Base-by-base conservation (phyloP, 2,113 vertebrate species). In the Eurypyga helias region DNA sequence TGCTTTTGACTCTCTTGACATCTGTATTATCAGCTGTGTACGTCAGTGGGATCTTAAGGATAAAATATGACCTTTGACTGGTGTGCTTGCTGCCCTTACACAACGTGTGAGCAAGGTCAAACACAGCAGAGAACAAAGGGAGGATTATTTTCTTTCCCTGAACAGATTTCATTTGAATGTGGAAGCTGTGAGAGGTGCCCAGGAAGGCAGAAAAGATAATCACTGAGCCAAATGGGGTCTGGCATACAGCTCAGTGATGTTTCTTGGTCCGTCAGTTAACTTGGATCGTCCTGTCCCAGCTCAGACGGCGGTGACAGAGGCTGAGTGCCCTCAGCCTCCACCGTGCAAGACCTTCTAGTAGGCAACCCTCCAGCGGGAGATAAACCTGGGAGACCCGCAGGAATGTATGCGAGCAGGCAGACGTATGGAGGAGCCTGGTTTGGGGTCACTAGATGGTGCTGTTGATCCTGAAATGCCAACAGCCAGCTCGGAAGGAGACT, bases 401-500 rank as follows among this genome's bases (percentile, higher is more conserved):
- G 52, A 73, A 29, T 0, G n/a, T 13, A 5, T 2, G 25, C 48
- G 36, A 6, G 2, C 13, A 73, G 11, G 55, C 43, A 46, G 57
- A 2, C 36, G n/a, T 24, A 2, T 2, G 7, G 2, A 17, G 46
- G 67, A 43, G 43, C 46, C 71, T 29, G 55, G 14, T 57, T 10
- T 70, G 55, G 38, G n/a, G 25, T 89, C 95, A 87, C 94, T 96
- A 96, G 96, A 84, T 95, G 96, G 92, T 89, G 95, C 96, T 96
- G 77, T 94, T 73, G 86, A 82, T 89, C 67, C 23, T 64, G 72
- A 75, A 89, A 95, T 28, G 51, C 28, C 55, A 81, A 55, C 51
- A 13, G 66, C 71, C 20, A 21, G 66, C 4, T 5, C 12, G 3
- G 23, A 33, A 20, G 20, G 29, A 41, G 5, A 5, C 1, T 17